Base-by-base conservation (phyloP, 2,888 invertebrate genomes). In the Synanthedon tipuliformis region DNA sequence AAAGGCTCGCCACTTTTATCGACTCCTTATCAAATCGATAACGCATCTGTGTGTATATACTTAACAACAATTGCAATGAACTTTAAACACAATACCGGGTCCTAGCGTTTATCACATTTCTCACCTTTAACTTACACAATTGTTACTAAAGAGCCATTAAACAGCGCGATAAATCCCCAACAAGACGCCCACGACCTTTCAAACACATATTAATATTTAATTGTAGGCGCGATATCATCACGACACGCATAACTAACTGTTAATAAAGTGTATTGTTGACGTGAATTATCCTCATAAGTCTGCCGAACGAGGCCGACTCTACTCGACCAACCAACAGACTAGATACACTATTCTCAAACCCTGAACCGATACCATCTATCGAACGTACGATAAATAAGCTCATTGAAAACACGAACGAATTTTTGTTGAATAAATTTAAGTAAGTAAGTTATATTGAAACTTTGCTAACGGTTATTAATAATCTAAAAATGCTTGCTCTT, bases 241-340 rank as follows among this genome's bases (percentile, higher is more conserved):
- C 73, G 71, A 64, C 60, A 62, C 63, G 71, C 77, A 80, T 85
- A 81, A 83, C 76, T 82, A 83, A 84, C 82, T 78, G 80, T 81
- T 85, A 83, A 85, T 86, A 84, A 83, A 82, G 71, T 79, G 80
- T 81, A 82, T 82, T 83, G 85, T 81, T 82, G 86, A 84, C 84
- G 78, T 82, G 85, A 81, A 83, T 83, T 85, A 84, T 83, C 73
- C 80, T 69, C 76, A 73, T 78, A 80, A 81, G 72, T 75, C 73
- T 72, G 73, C 61, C 60, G 72, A 75, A 74, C 73, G 70, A 75
- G 75, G 59, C 64, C 59, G 59, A 16, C 49, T 16, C 49, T 34
- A 34, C 34, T 34, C 34, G 34, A 34, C 34, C 34, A 34, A 34
- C 34, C 34, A 10, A 49, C 16, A 16, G 16, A 15, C 49, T 16